Evolutionary conservation across 2,888 invertebrate species (phyloP).

Genomic region (Patella pellucida): DNA sequence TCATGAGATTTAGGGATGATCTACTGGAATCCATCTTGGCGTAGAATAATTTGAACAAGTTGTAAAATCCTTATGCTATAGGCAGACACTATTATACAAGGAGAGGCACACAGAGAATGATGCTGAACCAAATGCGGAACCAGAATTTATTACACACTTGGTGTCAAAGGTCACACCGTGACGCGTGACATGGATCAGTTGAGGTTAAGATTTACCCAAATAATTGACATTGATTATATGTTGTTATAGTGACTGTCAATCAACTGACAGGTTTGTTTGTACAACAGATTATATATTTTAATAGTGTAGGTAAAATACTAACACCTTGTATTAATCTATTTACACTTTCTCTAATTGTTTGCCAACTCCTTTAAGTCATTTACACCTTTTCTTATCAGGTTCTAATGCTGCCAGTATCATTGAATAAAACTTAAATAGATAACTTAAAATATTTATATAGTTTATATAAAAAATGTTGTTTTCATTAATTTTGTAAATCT

Average conservation of each 20-base stretch:
- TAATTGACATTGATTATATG: conserved; percentile 10
- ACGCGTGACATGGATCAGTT: background rate
- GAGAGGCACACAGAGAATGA: background rate
- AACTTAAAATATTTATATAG: too few species aligned
- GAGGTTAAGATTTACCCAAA: background rate
- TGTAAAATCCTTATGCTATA: background rate
- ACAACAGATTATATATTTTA: too few species aligned
- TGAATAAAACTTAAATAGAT: too few species aligned
- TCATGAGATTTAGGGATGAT: background rate
- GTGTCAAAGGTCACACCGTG: conserved; percentile 9
- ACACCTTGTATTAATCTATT: too few species aligned
- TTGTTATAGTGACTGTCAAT: background rate
- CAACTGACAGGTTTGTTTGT: too few species aligned
- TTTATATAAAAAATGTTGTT: too few species aligned
- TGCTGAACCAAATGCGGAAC: background rate
- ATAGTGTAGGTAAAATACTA: too few species aligned
- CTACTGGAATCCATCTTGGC: background rate
- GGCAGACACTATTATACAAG: background rate
- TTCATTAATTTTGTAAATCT: too few species aligned
- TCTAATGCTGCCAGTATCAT: too few species aligned
- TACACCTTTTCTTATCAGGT: too few species aligned
- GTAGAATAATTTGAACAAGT: background rate
- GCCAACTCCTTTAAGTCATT: too few species aligned
- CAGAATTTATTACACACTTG: background rate
- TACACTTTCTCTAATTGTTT: too few species aligned